Conservation (phyloP, 1,140 invertebrate species). For the Dolichoris vasculosae region DNA sequence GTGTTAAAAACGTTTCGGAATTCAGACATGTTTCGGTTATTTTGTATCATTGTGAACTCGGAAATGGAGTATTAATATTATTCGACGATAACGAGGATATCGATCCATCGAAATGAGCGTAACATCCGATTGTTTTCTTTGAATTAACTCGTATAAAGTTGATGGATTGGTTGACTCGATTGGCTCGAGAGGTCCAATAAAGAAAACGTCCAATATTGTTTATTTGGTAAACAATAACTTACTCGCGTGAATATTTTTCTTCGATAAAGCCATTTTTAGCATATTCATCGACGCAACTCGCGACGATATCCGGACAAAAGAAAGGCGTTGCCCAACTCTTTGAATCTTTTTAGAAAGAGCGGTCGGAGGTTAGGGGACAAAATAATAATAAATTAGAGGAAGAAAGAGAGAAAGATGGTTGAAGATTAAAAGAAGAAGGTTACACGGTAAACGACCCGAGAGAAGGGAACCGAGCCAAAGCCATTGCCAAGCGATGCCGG, state of each 20-base stretch:
- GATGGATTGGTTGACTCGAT: not conserved
- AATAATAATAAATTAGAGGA: constrained; percentile 45
- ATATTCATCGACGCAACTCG: constrained; percentile 21
- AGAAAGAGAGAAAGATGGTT: constrained; percentile 56
- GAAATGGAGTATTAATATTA: too few species aligned
- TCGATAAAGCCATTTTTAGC: constrained; percentile 30
- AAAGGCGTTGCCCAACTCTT: constrained; percentile 18
- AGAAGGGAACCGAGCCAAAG: not conserved
- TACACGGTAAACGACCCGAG: not conserved
- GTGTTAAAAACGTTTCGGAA: too few species aligned
- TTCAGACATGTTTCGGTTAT: too few species aligned
- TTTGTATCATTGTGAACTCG: too few species aligned
- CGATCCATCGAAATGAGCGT: too few species aligned
- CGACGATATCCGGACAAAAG: constrained; percentile 19
- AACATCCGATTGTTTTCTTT: not conserved
- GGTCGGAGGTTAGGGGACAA: constrained; percentile 25
- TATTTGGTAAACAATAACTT: constrained; percentile 21
- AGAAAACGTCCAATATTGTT: not conserved
- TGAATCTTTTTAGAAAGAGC: constrained; percentile 28
- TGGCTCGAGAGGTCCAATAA: not conserved
- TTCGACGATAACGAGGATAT: too few species aligned
- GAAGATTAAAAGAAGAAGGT: constrained; percentile 54
- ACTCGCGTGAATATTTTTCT: not conserved
- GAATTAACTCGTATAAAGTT: not conserved
- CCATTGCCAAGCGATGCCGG: constrained; percentile 52